Evolutionary conservation across 2,888 invertebrate genomes (phyloP).

Genomic region (Proisotoma minuta): DNA sequence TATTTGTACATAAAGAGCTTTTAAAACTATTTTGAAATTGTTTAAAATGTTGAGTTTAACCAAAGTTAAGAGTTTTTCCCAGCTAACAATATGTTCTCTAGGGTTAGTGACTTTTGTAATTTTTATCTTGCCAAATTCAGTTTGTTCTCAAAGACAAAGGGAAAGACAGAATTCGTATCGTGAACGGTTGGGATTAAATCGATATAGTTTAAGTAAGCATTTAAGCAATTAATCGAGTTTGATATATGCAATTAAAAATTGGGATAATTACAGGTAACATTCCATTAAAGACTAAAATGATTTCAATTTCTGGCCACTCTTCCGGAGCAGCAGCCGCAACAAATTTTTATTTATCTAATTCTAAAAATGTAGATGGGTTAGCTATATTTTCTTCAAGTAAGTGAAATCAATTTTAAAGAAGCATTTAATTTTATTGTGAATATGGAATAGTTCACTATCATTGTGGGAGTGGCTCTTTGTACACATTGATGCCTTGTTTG

Average conservation of each 20-base stretch:
- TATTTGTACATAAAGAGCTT: too few species aligned
- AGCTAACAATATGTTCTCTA: too few species aligned
- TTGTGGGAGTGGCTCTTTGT: constrained; percentile 31
- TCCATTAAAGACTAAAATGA: constrained; percentile 14
- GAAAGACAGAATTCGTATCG: constrained; percentile 4
- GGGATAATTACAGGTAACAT: constrained; percentile 12
- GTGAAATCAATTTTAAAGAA: neutral
- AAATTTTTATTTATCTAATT: constrained; percentile 30
- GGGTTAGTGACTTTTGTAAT: too few species aligned
- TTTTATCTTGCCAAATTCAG: too few species aligned
- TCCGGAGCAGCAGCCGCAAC: constrained; percentile 34
- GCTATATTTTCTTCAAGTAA: constrained; percentile 32
- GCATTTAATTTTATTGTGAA: neutral
- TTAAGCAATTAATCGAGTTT: neutral
- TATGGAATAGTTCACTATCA: constrained; percentile 27
- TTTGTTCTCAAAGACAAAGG: too few species aligned
- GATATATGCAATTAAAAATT: neutral
- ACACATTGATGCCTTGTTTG: constrained; percentile 26
- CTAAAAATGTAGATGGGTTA: constrained; percentile 27
- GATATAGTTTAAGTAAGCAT: constrained; percentile 3
- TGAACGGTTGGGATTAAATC: neutral
- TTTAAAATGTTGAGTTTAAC: too few species aligned
- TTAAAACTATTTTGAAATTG: too few species aligned
- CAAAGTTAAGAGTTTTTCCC: too few species aligned
- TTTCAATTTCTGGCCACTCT: constrained; percentile 33